These are phyloP conservation scores for Eueides isabella DNA, from an alignment of 1,140 invertebrate genomes.

Conservation along the genomic window DNA sequence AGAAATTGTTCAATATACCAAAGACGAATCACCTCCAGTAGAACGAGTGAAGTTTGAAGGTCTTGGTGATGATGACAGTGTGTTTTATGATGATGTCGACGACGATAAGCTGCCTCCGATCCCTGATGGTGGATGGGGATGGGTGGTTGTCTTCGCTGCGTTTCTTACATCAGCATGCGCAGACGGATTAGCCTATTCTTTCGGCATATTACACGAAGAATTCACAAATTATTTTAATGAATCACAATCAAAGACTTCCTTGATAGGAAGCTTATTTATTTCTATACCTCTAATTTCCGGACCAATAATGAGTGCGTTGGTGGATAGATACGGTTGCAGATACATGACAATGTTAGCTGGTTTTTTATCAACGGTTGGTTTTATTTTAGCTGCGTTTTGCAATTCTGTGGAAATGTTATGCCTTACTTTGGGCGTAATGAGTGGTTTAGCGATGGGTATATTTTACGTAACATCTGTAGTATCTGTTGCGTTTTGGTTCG, in stretches of 20 bases:
- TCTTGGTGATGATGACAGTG: conserved; percentile 60
- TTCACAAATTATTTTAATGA: conserved; percentile 91
- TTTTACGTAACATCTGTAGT: conserved; percentile 95
- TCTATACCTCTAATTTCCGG: conserved; percentile 93
- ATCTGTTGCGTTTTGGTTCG: conserved; percentile 97
- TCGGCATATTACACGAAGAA: conserved; percentile 93
- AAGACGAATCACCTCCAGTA: conserved; percentile 52
- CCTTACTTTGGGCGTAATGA: conserved; percentile 92
- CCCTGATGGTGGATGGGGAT: conserved; percentile 84
- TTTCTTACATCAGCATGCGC: conserved; percentile 93
- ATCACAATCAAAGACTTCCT: conserved; percentile 90
- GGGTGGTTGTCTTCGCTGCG: conserved; percentile 93
- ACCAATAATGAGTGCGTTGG: conserved; percentile 92
- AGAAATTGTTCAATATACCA: conserved; percentile 54
- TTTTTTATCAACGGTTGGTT: conserved; percentile 88
- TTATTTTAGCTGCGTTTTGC: conserved; percentile 88
- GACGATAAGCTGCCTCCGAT: conserved; percentile 60
- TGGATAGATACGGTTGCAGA: conserved; percentile 93
- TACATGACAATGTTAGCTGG: conserved; percentile 91
- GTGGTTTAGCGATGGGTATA: conserved; percentile 91
- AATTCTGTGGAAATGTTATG: conserved; percentile 89
- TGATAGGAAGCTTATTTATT: conserved; percentile 93
- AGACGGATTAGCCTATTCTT: conserved; percentile 95
- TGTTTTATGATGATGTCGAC: conserved; percentile 53
- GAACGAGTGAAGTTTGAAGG: conserved; percentile 70